Evolutionary conservation across 92 coral and sea anemone genomes (phyloP), one percentile per base, ranked within the genome.

Genomic region (Zoanthus solanderi): DNA sequence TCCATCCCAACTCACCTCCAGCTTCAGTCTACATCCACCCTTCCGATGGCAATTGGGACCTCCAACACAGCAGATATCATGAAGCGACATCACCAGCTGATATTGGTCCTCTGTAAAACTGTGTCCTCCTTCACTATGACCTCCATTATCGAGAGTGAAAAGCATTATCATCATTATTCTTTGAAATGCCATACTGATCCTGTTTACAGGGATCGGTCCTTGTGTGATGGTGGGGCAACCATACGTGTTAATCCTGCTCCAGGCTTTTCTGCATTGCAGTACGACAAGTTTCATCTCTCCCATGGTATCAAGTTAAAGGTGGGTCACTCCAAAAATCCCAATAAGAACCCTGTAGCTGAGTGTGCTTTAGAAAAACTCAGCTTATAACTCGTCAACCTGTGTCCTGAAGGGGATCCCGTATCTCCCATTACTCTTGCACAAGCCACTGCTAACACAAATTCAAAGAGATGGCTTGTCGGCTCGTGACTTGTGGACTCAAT

Each of bases 401-500:
- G 58, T 18, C 42, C 29, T 5, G 81, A 76, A 60, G 44, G 6
- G 29, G 84, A 63, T 10, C 89, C 84, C 16, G 71, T 77, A 37
- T 79, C 78, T 23, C 15, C 54, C 12, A 58, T 75, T 37, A 74
- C 84, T 28, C 84, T 83, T 9, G 77, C 84, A 16, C 67, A 74
- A 14, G 88, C 88, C 23, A 76, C 84, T 7, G 84, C 84, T 11
- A 83, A 45, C 67, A 72, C 53, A 87, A 44, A 78, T 85, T 61
- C 47, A 76, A 57, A 28, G 83, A 30, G 87, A 88, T 61, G 89
- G 90, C 66, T 84, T 84, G 58, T 84, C 88, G 10, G 61, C 84
- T 54, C 65, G 65, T 9, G 88, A 88, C 37, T 54, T 88, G 61
- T 84, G 94, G 92, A 84, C 90, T 12, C 88, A 88, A 57, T 71